phyloP scores from a whole-genome alignment of 2,113 vertebrate species.

The Ptyas mucosa region DNA sequence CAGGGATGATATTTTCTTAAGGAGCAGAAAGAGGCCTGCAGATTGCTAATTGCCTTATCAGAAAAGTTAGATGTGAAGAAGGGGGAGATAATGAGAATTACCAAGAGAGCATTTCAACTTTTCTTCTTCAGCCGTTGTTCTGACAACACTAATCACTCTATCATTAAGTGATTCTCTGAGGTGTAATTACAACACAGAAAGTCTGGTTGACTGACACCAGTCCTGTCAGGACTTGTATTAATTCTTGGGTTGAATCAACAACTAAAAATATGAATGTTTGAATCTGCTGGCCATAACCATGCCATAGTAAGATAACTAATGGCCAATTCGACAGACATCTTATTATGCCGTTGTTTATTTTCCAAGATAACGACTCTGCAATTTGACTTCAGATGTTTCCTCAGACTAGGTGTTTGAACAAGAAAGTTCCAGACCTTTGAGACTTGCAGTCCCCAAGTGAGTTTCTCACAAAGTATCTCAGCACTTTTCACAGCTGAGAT shows the following conservation, averaged over 20 bases:
- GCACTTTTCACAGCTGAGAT: not conserved
- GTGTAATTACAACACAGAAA: not conserved
- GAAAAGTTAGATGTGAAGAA: not conserved
- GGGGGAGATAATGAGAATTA: not conserved
- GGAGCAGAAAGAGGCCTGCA: not conserved
- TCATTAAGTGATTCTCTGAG: not conserved
- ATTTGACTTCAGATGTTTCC: not conserved
- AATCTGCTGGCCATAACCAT: not conserved
- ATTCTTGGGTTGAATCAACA: not conserved
- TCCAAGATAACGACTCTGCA: not conserved
- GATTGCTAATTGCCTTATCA: not conserved
- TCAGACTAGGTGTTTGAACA: not conserved
- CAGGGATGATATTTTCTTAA: not conserved
- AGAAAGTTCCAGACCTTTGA: not conserved
- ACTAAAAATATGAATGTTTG: not conserved
- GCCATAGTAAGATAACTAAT: not conserved
- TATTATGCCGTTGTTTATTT: not conserved
- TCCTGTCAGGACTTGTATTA: not conserved
- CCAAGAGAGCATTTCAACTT: not conserved
- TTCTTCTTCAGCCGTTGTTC: not conserved
- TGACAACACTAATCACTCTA: not conserved
- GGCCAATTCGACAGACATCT: not conserved
- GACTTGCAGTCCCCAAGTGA: not conserved
- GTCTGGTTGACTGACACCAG: not conserved
- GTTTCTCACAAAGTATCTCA: not conserved